phyloP scores from a whole-genome alignment of 2,113 vertebrate species.

The Myodes glareolus region DNA sequence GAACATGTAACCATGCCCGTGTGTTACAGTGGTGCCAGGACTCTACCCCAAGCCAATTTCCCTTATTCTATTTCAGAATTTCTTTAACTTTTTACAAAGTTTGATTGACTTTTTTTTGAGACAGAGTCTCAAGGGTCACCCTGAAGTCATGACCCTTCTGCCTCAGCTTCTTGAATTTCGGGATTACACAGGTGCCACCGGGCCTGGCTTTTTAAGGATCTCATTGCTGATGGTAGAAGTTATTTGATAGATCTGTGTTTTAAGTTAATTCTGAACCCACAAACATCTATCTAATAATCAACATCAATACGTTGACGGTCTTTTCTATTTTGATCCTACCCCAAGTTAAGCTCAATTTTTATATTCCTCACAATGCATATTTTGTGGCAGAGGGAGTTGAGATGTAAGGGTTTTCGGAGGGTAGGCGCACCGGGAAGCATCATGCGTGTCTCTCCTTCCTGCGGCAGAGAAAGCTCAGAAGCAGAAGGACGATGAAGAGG shows the following conservation, averaged over 20 bases:
- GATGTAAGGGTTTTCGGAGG: background rate
- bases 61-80: background rate
- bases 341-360: conserved; percentile 15
- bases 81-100: background rate
- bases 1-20: background rate
- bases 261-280: conserved; percentile 32
- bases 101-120: background rate
- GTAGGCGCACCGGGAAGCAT: background rate
- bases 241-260: conserved; percentile 1
- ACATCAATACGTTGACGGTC: background rate
- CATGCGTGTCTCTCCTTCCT: conserved; percentile 75
- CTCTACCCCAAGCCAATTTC: background rate
- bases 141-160: background rate
- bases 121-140: background rate
- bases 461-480: conserved; percentile 68
- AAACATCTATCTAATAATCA: background rate
- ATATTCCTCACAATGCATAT: background rate
- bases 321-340: background rate
- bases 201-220: background rate
- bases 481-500: conserved; percentile 36
- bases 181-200: background rate
- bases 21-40: background rate
- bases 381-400: background rate
- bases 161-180: background rate
- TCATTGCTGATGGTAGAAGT: background rate